Conservation (phyloP, 2,888 invertebrate species). For the Mesoligia furuncula region DNA sequence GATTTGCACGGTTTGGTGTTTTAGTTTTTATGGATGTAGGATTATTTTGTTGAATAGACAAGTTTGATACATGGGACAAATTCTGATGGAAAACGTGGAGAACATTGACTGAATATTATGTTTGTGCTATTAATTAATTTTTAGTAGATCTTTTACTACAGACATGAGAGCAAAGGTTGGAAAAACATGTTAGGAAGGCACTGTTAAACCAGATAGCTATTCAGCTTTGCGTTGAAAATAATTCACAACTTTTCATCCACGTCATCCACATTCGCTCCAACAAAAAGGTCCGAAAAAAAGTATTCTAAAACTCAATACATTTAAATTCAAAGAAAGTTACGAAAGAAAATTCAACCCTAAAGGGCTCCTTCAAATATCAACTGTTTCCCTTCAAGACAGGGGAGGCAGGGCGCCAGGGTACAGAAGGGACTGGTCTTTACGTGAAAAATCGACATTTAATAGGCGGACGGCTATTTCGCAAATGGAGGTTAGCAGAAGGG, state of each 20-base stretch:
- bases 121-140: background rate
- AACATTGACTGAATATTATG: background rate
- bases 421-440: constrained; percentile 68
- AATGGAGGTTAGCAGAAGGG: constrained; percentile 77
- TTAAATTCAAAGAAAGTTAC: constrained; percentile 60
- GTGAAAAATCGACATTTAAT: constrained; percentile 90
- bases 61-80: background rate
- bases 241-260: constrained; percentile 4
- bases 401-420: constrained; percentile 52
- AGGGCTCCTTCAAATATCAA: constrained; percentile 73
- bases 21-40: background rate
- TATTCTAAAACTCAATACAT: constrained; percentile 58
- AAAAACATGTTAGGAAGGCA: background rate
- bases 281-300: constrained; percentile 17
- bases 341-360: constrained; percentile 62
- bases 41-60: background rate
- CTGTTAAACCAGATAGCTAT: background rate
- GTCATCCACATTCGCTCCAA: constrained; percentile 28
- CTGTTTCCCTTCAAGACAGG: constrained; percentile 70
- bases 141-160: too few relatives aligned
- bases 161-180: background rate
- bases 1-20: background rate
- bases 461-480: constrained; percentile 83
- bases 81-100: background rate
- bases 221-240: background rate